Percentiles rank a stretch among this genome's conserved stretches.
Evolutionary conservation across 2,888 invertebrate genomes (phyloP).

Genomic region (Ornithoptera alexandrae): DNA sequence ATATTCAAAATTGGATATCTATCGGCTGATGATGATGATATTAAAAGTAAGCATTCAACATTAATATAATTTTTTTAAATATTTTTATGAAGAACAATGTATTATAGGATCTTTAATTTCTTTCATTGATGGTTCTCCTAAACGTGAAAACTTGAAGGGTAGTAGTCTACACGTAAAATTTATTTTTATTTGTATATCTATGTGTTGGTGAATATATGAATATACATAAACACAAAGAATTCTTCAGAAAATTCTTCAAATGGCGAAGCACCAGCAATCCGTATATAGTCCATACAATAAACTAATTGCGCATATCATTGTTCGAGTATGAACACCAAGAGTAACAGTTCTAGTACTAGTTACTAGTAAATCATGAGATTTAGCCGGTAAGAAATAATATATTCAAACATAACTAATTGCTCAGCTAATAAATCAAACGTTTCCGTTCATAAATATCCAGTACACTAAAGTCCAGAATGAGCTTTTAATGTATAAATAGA

Average conservation of each 20-base stretch:
- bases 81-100: no score
- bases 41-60: no score
- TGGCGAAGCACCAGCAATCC: not conserved
- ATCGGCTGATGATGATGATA: no score
- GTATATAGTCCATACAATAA: not conserved
- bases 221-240: not conserved
- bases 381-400: not conserved
- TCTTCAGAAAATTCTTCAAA: not conserved
- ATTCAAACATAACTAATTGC: slow-evolving; percentile 3
- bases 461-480: not conserved
- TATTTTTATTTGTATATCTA: not conserved
- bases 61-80: no score
- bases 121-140: no score
- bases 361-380: no score
- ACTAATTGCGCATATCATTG: not conserved
- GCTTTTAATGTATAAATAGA: not conserved
- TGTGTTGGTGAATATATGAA: not conserved
- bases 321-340: no score
- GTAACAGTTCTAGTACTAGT: no score
- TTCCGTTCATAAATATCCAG: not conserved
- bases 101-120: no score
- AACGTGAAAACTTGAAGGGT: no score
- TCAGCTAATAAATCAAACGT: slow-evolving; percentile 2
- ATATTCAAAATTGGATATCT: no score
- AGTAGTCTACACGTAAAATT: no score